Conservation (phyloP, 2,888 invertebrate species). For the Chrysina gloriosa region DNA sequence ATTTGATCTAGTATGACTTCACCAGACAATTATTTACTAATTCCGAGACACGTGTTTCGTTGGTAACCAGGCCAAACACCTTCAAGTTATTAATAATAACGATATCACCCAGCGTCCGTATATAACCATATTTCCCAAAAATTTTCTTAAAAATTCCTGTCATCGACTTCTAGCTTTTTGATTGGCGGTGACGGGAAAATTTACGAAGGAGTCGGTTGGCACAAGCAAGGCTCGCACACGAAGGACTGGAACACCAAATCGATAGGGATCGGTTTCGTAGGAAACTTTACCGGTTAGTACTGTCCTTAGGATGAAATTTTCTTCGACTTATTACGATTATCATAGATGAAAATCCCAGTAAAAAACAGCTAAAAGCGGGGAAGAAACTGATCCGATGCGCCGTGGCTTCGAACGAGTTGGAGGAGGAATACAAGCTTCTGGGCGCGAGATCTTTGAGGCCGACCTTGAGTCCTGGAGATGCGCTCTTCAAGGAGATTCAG, state of each 20-base stretch:
- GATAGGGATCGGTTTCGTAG: slow-evolving; percentile 70
- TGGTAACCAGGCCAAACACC: too few relatives aligned
- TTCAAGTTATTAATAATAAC: too few relatives aligned
- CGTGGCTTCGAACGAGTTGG: slow-evolving; percentile 63
- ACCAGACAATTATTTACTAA: too few relatives aligned
- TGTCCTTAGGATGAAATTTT: background rate
- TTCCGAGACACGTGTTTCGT: too few relatives aligned
- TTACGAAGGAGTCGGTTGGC: slow-evolving; percentile 73
- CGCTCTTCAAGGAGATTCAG: slow-evolving; percentile 67
- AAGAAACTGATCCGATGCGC: slow-evolving; percentile 67
- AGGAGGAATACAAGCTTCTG: slow-evolving; percentile 65
- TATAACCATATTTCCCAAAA: background rate
- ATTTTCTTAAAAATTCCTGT: background rate
- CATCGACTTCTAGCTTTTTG: slow-evolving; percentile 66
- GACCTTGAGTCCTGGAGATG: slow-evolving; percentile 69
- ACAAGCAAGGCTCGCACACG: slow-evolving; percentile 70
- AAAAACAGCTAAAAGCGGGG: slow-evolving; percentile 64
- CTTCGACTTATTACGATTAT: background rate
- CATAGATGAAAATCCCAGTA: slow-evolving; percentile 58
- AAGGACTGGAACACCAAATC: slow-evolving; percentile 68
- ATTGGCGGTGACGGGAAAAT: slow-evolving; percentile 71
- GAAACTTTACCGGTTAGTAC: slow-evolving; percentile 64
- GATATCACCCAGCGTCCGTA: too few relatives aligned
- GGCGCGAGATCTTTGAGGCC: slow-evolving; percentile 68
- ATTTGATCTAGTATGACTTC: too few relatives aligned